Evolutionary conservation across 2,797 vertebrate genomes (phyloP).

Genomic region (Spatula clypeata): DNA sequence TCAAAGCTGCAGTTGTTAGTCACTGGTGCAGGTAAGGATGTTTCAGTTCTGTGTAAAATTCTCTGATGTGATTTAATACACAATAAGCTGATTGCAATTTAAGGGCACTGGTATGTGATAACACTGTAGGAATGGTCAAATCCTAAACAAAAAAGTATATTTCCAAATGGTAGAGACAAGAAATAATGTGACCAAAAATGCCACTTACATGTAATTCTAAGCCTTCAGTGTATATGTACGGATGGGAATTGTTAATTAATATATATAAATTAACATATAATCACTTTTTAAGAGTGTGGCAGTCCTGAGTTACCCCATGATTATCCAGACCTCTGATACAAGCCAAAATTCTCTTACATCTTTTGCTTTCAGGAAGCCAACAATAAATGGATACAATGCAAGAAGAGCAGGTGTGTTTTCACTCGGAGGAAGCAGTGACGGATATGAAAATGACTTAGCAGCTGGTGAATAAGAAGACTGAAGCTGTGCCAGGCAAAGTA

Average conservation of each 20-base stretch:
- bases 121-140: not conserved
- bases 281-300: slow-evolving; percentile 9
- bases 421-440: slow-evolving; percentile 80
- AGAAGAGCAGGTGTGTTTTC: slow-evolving; percentile 88
- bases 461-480: slow-evolving; percentile 85
- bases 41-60: not conserved
- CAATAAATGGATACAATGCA: slow-evolving; percentile 82
- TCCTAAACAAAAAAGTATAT: not conserved
- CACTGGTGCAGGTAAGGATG: not conserved
- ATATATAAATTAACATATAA: not conserved
- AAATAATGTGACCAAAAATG: not conserved
- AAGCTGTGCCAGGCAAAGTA: slow-evolving; percentile 84
- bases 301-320: slow-evolving; percentile 32
- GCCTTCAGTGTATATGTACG: not conserved
- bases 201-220: not conserved
- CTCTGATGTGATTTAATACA: not conserved
- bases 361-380: slow-evolving; percentile 75
- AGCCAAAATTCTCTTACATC: slow-evolving; percentile 76
- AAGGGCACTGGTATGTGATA: not conserved
- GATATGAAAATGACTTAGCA: slow-evolving; percentile 87
- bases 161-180: not conserved
- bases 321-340: slow-evolving; percentile 55
- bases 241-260: not conserved
- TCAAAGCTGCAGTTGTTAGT: not conserved
- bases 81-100: not conserved